A percentile compares a stretch with the other conserved stretches of the same genome.
Conservation (phyloP, 2,113 vertebrate species). For the Cyphomyrus plagiostoma region DNA sequence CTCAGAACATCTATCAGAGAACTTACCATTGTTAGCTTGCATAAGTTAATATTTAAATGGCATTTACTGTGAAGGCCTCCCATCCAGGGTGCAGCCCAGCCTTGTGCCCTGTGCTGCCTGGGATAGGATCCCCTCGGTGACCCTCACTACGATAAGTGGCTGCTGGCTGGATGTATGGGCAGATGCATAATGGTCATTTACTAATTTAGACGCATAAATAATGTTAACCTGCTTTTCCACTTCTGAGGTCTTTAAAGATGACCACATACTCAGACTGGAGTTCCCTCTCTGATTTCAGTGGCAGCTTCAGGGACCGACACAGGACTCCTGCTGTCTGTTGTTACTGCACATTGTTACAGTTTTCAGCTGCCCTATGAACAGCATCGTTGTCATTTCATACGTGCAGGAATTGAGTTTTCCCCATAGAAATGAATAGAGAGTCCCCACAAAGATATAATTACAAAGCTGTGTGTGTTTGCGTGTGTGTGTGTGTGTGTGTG, state of each 20-base stretch:
- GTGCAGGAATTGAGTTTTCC: neutral
- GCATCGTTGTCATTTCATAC: neutral
- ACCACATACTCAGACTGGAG: neutral
- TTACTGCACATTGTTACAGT: neutral
- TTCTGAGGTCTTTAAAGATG: neutral
- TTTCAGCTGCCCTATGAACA: neutral
- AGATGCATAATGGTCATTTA: neutral
- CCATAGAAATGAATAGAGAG: no score
- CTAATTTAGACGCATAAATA: neutral
- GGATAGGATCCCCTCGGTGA: neutral
- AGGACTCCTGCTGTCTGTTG: neutral
- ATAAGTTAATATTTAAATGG: neutral
- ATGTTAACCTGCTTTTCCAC: neutral
- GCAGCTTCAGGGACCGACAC: neutral
- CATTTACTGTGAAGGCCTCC: neutral
- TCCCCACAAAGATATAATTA: no score
- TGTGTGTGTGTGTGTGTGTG: neutral
- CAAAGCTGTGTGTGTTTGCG: neutral
- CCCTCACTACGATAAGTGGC: neutral
- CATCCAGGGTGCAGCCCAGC: neutral
- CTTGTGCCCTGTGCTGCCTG: neutral
- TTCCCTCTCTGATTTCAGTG: neutral
- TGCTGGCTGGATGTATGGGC: neutral
- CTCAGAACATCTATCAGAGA: neutral
- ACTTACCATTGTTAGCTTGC: neutral